Evolutionary conservation across 2,797 vertebrate species (phyloP).

Genomic region (Delichon dasypus): DNA sequence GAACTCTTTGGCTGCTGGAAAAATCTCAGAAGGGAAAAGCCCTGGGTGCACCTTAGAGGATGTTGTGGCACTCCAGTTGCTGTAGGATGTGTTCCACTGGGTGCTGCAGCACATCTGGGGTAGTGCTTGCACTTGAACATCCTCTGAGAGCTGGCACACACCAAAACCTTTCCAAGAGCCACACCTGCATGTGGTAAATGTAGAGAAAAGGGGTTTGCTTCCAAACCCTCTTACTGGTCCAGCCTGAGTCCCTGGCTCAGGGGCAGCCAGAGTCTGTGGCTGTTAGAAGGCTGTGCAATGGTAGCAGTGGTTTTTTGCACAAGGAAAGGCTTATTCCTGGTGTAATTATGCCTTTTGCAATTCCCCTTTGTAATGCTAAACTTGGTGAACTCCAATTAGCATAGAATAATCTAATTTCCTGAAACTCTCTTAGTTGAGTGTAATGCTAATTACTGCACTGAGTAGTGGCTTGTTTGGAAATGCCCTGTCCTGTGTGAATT

Average conservation of each 20-base stretch:
- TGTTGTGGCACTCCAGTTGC: neutral
- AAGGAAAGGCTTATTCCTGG: neutral
- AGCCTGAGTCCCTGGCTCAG: neutral
- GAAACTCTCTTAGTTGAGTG: neutral
- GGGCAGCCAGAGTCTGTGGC: neutral
- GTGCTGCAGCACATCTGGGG: neutral
- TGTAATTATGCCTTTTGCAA: conserved; percentile 13
- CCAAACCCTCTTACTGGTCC: neutral
- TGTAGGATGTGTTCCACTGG: neutral
- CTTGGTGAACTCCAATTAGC: neutral
- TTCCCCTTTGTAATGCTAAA: neutral
- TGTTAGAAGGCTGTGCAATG: neutral
- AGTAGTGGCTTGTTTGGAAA: neutral
- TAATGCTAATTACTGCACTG: neutral
- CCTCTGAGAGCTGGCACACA: neutral
- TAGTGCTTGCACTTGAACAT: neutral
- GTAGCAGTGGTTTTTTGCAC: neutral
- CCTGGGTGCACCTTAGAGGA: neutral
- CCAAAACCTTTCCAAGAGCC: neutral
- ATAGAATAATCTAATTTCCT: neutral
- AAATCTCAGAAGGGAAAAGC: neutral
- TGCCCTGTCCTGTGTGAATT: neutral
- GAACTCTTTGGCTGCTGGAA: neutral
- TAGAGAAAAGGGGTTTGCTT: neutral
- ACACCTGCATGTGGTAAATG: neutral